These are phyloP conservation scores for Thereuonema tuberculata DNA, from an alignment of 1,140 invertebrate genomes.

Conservation along the genomic window DNA sequence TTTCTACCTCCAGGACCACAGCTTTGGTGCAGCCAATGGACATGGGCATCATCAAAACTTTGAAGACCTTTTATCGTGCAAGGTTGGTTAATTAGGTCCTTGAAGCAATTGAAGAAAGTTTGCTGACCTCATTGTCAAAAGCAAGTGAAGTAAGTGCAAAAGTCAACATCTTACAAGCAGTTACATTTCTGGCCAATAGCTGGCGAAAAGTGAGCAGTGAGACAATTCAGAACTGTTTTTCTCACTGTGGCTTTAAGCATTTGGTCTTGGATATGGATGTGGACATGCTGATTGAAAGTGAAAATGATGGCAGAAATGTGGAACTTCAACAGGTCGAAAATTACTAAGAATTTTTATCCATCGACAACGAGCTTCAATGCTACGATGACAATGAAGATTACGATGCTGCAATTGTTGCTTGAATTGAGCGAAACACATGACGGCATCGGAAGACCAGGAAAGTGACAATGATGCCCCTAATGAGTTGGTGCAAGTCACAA, in stretches of 20 bases:
- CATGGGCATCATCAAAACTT: too few species aligned
- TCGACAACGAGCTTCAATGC: slow-evolving; percentile 2
- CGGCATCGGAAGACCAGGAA: slow-evolving; percentile 1
- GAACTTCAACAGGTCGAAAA: neutral
- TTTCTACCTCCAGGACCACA: too few species aligned
- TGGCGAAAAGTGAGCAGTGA: too few species aligned
- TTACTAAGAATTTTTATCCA: neutral
- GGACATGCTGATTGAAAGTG: slow-evolving; percentile 2
- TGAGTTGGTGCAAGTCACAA: neutral
- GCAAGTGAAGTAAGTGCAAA: too few species aligned
- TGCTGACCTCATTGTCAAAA: too few species aligned
- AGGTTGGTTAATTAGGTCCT: too few species aligned
- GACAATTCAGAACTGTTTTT: too few species aligned
- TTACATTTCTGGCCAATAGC: too few species aligned
- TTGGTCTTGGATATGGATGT: neutral
- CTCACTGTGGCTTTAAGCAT: neutral
- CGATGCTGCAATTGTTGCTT: neutral
- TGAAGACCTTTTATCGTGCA: too few species aligned
- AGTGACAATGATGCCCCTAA: slow-evolving; percentile 1
- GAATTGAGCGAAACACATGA: neutral
- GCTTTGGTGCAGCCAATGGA: too few species aligned
- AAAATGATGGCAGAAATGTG: neutral
- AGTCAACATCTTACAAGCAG: too few species aligned
- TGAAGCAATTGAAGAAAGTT: too few species aligned
- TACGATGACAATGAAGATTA: neutral